Percentiles rank a stretch among this genome's conserved stretches.
phyloP scores from a whole-genome alignment of 2,113 vertebrate genomes.

The Dissostichus mawsoni region DNA sequence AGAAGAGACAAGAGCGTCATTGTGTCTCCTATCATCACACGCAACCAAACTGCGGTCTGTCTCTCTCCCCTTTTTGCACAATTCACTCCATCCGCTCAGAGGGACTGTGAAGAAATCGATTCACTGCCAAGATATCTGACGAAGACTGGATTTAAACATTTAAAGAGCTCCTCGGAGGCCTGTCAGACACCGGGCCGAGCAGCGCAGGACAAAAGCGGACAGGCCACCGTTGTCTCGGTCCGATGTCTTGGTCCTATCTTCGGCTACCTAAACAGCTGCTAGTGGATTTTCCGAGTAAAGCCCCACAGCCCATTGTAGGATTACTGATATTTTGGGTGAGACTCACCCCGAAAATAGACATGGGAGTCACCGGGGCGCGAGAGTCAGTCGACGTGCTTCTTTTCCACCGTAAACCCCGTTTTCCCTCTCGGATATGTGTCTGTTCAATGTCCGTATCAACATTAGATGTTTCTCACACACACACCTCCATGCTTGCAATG shows the following conservation, averaged over 20 bases:
- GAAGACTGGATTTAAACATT: slow-evolving; percentile 24
- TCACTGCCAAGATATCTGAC: slow-evolving; percentile 15
- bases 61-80: slow-evolving; percentile 48
- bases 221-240: slow-evolving; percentile 34
- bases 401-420: slow-evolving; percentile 48
- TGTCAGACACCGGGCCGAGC: slow-evolving; percentile 36
- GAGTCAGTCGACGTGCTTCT: slow-evolving; percentile 28
- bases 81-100: slow-evolving; percentile 75
- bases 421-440: slow-evolving; percentile 26
- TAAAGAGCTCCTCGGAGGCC: slow-evolving; percentile 8
- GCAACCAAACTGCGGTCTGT: slow-evolving; percentile 69
- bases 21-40: slow-evolving; percentile 99
- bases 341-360: slow-evolving; percentile 40
- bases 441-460: slow-evolving; percentile 47
- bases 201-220: slow-evolving; percentile 40
- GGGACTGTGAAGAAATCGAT: slow-evolving; percentile 37
- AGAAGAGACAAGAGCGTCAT: slow-evolving; percentile 99
- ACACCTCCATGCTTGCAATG: slow-evolving; percentile 27
- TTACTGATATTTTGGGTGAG: slow-evolving; percentile 29
- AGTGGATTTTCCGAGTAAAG: slow-evolving; percentile 41
- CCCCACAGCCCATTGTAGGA: slow-evolving; percentile 53
- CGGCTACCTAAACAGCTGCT: slow-evolving; percentile 51
- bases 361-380: slow-evolving; percentile 19
- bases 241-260: slow-evolving; percentile 47
- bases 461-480: slow-evolving; percentile 14